These are phyloP conservation scores for Aphaenogaster ashmeadi DNA, from an alignment of 1,140 invertebrate genomes.

Conservation along the genomic window DNA sequence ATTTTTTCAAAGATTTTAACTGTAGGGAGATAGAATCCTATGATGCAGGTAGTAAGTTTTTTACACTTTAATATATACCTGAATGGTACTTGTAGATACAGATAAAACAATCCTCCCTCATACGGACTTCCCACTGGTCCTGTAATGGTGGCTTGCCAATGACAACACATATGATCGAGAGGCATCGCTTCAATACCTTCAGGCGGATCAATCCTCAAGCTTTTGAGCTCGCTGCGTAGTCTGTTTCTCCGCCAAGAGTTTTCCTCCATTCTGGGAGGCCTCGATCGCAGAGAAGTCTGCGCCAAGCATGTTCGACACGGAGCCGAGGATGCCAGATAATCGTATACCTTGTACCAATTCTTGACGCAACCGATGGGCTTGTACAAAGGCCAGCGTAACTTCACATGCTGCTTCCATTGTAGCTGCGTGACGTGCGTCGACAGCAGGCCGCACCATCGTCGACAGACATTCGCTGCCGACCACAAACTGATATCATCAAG, in stretches of 20 bases:
- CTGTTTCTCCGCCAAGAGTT: constrained; percentile 92
- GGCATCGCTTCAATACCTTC: constrained; percentile 96
- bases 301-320: constrained; percentile 94
- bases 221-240: constrained; percentile 92
- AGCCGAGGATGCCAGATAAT: constrained; percentile 83
- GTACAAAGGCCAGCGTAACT: constrained; percentile 94
- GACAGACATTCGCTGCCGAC: constrained; percentile 94
- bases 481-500: constrained; percentile 97
- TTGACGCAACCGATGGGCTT: constrained; percentile 90
- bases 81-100: constrained; percentile 95
- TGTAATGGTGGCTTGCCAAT: constrained; percentile 97
- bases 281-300: constrained; percentile 91
- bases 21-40: background rate
- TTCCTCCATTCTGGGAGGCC: constrained; percentile 89
- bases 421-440: constrained; percentile 91
- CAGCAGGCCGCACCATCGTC: constrained; percentile 94
- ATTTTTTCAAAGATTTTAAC: background rate
- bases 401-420: constrained; percentile 93
- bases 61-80: constrained; percentile 85
- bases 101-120: constrained; percentile 97
- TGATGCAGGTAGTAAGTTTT: background rate
- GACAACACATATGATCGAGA: constrained; percentile 92
- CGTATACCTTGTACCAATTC: constrained; percentile 93
- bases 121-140: constrained; percentile 97
- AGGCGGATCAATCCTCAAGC: constrained; percentile 93